These are phyloP conservation scores for Tupaia chinensis DNA, from an alignment of 2,113 vertebrate genomes.

Conservation along the genomic window DNA sequence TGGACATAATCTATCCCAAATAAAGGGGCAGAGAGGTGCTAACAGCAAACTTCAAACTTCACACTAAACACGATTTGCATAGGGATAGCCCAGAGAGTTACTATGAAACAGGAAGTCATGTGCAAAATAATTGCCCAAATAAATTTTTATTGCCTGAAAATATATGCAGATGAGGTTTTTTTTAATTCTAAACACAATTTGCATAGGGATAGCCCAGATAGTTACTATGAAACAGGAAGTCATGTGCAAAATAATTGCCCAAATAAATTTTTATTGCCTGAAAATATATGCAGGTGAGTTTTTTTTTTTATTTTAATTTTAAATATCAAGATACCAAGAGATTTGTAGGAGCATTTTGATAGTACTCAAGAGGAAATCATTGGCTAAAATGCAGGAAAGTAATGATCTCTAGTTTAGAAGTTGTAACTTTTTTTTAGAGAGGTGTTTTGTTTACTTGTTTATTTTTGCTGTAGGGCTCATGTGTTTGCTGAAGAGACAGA, in stretches of 20 bases:
- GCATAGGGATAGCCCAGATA: too few species aligned
- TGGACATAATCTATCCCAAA: background rate
- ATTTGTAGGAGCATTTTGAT: background rate
- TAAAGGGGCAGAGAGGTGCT: background rate
- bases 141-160: conserved; percentile 14
- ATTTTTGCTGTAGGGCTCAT: too few species aligned
- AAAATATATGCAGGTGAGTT: background rate
- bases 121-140: background rate
- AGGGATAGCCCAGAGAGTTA: background rate
- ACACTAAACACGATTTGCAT: background rate
- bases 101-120: background rate
- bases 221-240: background rate
- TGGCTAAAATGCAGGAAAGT: conserved; percentile 6
- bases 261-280: background rate
- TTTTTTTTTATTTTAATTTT: conserved; percentile 21
- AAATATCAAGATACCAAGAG: conserved; percentile 14
- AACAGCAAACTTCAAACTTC: background rate
- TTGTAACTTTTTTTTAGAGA: background rate
- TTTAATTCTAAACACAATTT: background rate
- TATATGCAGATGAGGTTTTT: background rate
- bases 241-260: background rate
- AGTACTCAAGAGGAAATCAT: conserved; percentile 11
- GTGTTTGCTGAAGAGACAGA: too few species aligned
- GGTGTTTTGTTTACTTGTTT: too few species aligned
- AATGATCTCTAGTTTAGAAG: conserved; percentile 33